A percentile compares a stretch with the other conserved stretches of the same genome.
These are phyloP conservation scores for Zosterops borbonicus DNA, from an alignment of 2,113 vertebrate species.

Conservation along the genomic window DNA sequence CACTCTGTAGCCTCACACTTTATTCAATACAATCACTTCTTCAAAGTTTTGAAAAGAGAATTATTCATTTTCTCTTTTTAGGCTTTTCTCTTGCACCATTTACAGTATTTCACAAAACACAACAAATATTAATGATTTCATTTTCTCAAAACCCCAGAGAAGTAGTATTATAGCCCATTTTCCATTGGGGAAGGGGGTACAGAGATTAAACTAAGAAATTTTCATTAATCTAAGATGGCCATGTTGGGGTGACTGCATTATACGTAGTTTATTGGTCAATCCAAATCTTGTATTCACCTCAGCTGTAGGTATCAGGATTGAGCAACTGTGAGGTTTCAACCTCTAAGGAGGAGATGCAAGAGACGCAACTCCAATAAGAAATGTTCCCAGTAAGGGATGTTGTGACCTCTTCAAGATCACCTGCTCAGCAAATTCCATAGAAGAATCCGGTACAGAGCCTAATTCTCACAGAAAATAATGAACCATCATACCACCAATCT, in stretches of 20 bases:
- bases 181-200: background rate
- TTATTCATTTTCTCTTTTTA: background rate
- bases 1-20: background rate
- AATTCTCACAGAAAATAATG: background rate
- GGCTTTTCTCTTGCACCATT: background rate
- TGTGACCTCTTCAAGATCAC: background rate
- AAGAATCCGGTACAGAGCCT: background rate
- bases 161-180: background rate
- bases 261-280: background rate
- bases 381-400: background rate
- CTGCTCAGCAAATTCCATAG: background rate
- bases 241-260: background rate
- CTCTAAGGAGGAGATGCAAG: background rate
- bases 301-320: background rate
- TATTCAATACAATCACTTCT: background rate
- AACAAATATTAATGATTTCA: background rate
- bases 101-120: background rate
- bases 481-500: background rate
- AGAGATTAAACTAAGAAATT: background rate
- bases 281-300: background rate
- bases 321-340: background rate
- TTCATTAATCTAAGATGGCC: background rate
- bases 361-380: background rate
- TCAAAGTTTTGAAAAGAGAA: background rate
- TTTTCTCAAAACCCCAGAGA: background rate